A percentile compares a stretch with the other conserved stretches of the same genome.
These are phyloP conservation scores for Adelosebastes latens DNA, from an alignment of 2,797 vertebrate genomes.

Conservation along the genomic window DNA sequence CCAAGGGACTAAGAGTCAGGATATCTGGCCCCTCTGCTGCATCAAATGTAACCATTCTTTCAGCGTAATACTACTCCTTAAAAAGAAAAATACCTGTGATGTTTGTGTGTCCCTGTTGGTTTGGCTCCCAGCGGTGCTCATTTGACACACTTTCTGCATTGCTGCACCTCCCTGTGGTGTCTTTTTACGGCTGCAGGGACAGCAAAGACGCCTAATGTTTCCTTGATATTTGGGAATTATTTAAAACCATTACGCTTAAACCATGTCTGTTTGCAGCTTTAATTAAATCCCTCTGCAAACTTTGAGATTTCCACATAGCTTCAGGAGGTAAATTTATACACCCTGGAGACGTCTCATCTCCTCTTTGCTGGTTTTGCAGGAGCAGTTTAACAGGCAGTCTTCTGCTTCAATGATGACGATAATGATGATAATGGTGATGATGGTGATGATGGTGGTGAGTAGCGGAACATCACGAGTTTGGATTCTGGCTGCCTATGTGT, in stretches of 20 bases:
- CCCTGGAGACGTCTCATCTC: background rate
- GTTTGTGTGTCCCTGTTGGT: slow-evolving; percentile 9
- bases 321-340: background rate
- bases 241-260: background rate
- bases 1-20: background rate
- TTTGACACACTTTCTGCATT: slow-evolving; percentile 43
- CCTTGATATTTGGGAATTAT: background rate
- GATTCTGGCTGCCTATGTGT: background rate
- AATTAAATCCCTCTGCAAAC: background rate
- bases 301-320: background rate
- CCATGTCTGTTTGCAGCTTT: background rate
- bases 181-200: background rate
- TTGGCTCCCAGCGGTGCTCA: slow-evolving; percentile 33
- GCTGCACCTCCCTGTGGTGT: slow-evolving; percentile 1
- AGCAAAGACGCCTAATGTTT: background rate
- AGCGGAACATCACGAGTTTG: background rate
- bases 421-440: background rate
- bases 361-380: background rate
- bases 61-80: background rate
- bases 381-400: background rate
- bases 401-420: background rate
- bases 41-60: background rate
- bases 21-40: background rate
- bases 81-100: slow-evolving; percentile 1
- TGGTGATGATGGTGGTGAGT: slow-evolving; percentile 1